Base-by-base conservation (phyloP, 2,113 vertebrate species). In the Abramis brama region DNA sequence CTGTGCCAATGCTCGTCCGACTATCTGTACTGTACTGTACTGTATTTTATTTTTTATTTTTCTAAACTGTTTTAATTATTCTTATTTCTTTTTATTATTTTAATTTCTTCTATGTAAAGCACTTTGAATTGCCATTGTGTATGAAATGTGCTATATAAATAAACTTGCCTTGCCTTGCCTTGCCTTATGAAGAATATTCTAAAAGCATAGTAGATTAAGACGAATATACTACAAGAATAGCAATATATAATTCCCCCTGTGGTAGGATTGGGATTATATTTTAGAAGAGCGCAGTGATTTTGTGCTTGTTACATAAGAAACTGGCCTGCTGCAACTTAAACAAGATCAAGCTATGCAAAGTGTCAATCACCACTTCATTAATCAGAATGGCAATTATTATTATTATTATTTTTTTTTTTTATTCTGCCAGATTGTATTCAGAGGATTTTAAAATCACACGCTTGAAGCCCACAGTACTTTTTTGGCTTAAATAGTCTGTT, bases 181-280 rank as follows among this genome's bases (percentile, higher is more conserved):
- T n/a, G n/a, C n/a, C n/a, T n/a, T 27, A 82, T n/a, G 75, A 43
- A 33, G 57, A 62, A 79, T 43, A 36, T n/a, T 25, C 55, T n/a
- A 79, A 55, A 60, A 21, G 50, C 75, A 30, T n/a, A 33, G 50
- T 33, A 79, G 77, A 79, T 79, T 59, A 60, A 60, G 68, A 39
- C 4, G 6, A 74, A 59, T 73, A 43, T 73, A 57, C 27, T 57
- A 73, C 47, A 77, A 33, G 25, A 33, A 77, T 27, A 77, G 50
- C 27, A 83, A 52, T 59, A 73, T 71, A 83, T 55, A 59, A 73
- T 43, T 74, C 50, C 66, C 66, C 21, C 23, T 43, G 50, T 33
- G 25, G 62, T 23, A 74, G 33, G 23, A 36, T 50, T 25, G 6
- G 68, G 82, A 73, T 83, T 83, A 83, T 59, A 33, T 19, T 73